Evolutionary conservation across 2,888 invertebrate genomes (phyloP).

Genomic region (Pardosa pseudoannulata): DNA sequence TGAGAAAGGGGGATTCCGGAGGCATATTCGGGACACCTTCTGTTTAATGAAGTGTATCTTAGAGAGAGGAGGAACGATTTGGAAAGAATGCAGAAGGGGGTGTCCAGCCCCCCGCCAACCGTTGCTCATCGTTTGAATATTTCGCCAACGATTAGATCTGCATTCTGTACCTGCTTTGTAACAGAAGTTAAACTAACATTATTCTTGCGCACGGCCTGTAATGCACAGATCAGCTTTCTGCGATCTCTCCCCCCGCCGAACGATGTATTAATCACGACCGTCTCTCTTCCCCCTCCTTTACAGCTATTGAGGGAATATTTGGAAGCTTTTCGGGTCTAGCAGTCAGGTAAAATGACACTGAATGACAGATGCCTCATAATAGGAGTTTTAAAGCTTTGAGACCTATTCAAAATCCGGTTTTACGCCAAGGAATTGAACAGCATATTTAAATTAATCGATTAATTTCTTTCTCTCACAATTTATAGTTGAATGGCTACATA

Average conservation of each 20-base stretch:
- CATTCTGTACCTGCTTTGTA: constrained; percentile 48
- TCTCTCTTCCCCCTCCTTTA: no score
- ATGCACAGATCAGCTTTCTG: not conserved
- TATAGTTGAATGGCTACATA: no score
- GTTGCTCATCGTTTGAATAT: constrained; percentile 63
- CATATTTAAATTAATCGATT: no score
- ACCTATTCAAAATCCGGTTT: no score
- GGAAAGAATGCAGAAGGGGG: constrained; percentile 56
- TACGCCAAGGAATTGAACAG: no score
- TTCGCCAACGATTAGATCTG: constrained; percentile 65
- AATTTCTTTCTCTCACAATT: no score
- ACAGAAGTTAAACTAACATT: constrained; percentile 62
- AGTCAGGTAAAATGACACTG: no score
- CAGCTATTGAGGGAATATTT: no score
- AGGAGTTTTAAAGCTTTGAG: no score
- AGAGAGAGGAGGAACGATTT: constrained; percentile 46
- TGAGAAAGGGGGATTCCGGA: constrained; percentile 24
- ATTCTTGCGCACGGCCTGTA: constrained; percentile 32
- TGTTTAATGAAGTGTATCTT: constrained; percentile 70
- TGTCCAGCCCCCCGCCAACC: not conserved
- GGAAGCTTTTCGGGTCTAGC: no score
- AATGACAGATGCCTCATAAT: no score
- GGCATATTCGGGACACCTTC: constrained; percentile 56
- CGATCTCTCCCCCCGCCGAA: not conserved
- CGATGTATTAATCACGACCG: not conserved